Evolutionary conservation across 2,113 vertebrate genomes (phyloP), one percentile per base, ranked within the genome.

Genomic region (Neogale vison): DNA sequence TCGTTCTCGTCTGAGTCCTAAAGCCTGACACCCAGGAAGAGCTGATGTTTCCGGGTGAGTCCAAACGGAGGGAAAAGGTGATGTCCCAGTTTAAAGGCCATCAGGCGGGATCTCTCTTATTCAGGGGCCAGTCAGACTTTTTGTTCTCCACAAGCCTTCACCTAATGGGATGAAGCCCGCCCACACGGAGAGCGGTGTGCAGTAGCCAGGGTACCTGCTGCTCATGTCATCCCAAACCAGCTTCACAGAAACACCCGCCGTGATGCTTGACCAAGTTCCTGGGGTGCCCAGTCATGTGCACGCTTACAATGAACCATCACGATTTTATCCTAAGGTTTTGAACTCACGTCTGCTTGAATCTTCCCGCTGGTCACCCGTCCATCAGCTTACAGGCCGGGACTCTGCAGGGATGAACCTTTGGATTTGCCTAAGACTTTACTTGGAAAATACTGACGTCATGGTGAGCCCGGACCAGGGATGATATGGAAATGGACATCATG

Each of bases 11-110:
- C 47, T 47, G 3, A 42, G 55, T 7, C 24, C 42, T 8, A 61
- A 72, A 34, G 8, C 31, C 72, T 7, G 42, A 52, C 26, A 14
- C 23, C 13, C 9, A 24, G 63, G n/a, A 0, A 18, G 15, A 93
- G 42, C 21, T 24, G 15, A n/a, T 15, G 2, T 74, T 24, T 65
- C 13, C 3, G 1, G 13, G 52, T 13, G 42, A 72, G 31, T n/a
- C 18, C 10, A 45, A 61, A 65, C 0, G 11, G 0, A 3, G 55
- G 61, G 34, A 80, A 36, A 29, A 45, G 29, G 9, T 11, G 42
- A 10, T 45, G 6, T 34, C 24, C 26, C 29, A 0, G 1, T 36
- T 11, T 17, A n/a, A 31, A 52, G 23, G 4, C 21, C 9, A 0
- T 24, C 26, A 2, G 11, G 11, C 50, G 15, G 52, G 12, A 69